Evolutionary conservation across 2,797 vertebrate genomes (phyloP), one percentile per base, ranked within the genome.

Genomic region (Bucorvus abyssinicus): DNA sequence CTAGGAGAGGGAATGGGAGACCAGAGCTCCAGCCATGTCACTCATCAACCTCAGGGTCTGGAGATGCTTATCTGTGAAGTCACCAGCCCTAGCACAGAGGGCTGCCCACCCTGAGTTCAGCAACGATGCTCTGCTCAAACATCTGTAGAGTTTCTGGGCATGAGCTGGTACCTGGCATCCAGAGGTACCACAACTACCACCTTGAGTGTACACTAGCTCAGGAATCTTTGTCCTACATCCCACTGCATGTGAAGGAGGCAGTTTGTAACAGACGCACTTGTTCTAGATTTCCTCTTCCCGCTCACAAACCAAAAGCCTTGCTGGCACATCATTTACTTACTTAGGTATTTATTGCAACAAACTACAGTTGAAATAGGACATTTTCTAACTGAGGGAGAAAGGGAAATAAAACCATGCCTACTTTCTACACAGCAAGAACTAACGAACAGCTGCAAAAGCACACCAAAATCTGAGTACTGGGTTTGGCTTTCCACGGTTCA

Each of bases 381-480:
- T 82, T 75, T 93, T 91, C 60, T 89, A 93, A 88, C 8, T 29
- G 34, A 9, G 36, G 38, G 22, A 87, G 44, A 47, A 81, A 93
- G 10, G 32, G 49, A 73, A 89, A 63, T 47, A 90, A 90, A 92
- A 93, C 68, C 53, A 60, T 73, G 86, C 67, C 74, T 84, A 79
- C 59, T 64, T 95, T 92, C 74, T 80, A 70, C 76, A 84, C 30
- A 84, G 91, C 57, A 67, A 95, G 93, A 84, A 67, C 74, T 93
- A 87, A 82, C 7, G 64, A 93, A 90, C 95, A 96, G 93, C 91
- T 96, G 93, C 38, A 63, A 94, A 94, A 95, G 93, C 88, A 96
- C 94, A 93, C 9, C 70, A 94, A 90, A 93, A 92, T 94, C 74
- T 40, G 49, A 84, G 70, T 64, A 56, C 55, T 89, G 63, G 73